A percentile compares a stretch with the other conserved stretches of the same genome.
phyloP scores from a whole-genome alignment of 2,797 vertebrate species.

The Hydrolagus colliei region DNA sequence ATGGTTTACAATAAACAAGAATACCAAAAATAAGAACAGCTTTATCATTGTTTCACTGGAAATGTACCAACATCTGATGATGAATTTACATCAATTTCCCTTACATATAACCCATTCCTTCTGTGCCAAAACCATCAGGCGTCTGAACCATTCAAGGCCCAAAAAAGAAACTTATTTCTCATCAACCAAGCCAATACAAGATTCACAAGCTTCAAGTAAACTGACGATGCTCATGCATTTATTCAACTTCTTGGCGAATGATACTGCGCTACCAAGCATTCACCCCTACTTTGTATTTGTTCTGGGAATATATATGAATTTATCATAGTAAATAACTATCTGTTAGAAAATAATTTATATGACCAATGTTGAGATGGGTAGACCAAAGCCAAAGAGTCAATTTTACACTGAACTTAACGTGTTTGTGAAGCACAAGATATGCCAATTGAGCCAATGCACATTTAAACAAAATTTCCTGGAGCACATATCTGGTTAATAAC shows the following conservation, averaged over 20 bases:
- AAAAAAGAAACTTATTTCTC: not conserved
- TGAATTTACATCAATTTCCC: not conserved
- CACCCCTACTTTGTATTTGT: too few relatives aligned
- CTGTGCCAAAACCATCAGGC: not conserved
- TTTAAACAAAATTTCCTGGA: not conserved
- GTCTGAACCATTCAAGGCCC: not conserved
- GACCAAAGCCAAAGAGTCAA: not conserved
- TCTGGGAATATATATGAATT: too few relatives aligned
- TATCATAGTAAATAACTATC: too few relatives aligned
- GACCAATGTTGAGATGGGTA: not conserved
- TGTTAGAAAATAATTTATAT: too few relatives aligned
- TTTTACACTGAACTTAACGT: not conserved
- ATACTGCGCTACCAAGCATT: too few relatives aligned
- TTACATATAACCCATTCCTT: not conserved
- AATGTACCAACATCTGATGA: not conserved
- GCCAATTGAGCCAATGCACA: not conserved
- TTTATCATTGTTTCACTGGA: not conserved
- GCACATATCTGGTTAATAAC: not conserved
- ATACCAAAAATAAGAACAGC: not conserved
- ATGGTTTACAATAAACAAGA: not conserved
- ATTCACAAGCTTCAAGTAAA: not conserved
- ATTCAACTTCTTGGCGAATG: too few relatives aligned
- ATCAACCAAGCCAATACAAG: not conserved
- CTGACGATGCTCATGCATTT: not conserved
- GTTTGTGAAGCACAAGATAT: not conserved